Base-by-base conservation (phyloP, 1,140 invertebrate genomes). In the Charaxes varanes region DNA sequence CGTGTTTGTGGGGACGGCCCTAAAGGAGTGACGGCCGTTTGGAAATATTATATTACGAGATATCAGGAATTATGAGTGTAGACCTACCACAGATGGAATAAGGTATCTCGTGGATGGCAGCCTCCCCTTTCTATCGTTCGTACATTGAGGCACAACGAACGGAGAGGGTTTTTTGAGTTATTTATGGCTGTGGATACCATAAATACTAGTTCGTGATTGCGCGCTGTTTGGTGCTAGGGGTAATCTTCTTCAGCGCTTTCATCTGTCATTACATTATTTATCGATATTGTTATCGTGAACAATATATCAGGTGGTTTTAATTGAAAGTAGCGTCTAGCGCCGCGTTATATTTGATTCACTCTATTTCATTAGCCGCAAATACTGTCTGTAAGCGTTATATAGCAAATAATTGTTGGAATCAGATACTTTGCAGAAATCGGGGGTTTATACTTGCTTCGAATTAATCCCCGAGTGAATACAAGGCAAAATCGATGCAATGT, bases 221-320 rank as follows among this genome's bases (percentile, higher is more conserved):
- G 40, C 32, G 32, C 18, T 41, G 31, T 47, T 38, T 38, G 22
- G 34, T 30, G 10, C 22, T 33, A 24, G 31, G 28, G 5, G 34
- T 46, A 46, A 40, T 40, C 30, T 46, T 42, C 40, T 34, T 34
- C 16, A 23, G 31, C 18, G 15, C 43, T 46, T 46, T 23, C 12
- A 34, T 11, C 22, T 28, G 35, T 40, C 35, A 21, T 26, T 19
- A 38, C 21, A 27, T 40, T 34, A 48, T 53, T 48, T 53, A 53
- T 53, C 24, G 28, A 48, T 48, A 48, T 48, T 48, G 50, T 26
- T 53, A 53, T 53, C 50, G 50, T 53, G 50, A 43, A 31, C 40
- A 7, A 44, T 53, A 48, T 40, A 53, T 53, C 50, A 53, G 40
- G 12, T 32, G 27, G 32, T 21, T 38, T 43, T 42, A 43, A 53